Percentiles rank a stretch among this genome's conserved stretches.
phyloP scores from a whole-genome alignment of 1,140 invertebrate species.

The Nylanderia fulva region DNA sequence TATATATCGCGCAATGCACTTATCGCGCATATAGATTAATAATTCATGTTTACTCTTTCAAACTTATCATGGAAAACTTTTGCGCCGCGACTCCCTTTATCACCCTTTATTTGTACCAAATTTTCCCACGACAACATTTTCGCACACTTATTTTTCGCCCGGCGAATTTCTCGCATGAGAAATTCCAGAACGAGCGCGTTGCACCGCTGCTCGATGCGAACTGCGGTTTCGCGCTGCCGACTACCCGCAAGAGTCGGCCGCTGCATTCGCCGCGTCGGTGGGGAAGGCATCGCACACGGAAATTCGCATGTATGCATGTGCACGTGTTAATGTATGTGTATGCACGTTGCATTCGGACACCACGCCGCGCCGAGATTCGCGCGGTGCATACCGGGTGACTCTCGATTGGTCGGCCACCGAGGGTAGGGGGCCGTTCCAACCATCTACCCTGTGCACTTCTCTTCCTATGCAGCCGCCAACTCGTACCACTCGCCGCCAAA shows the following conservation, averaged over 20 bases:
- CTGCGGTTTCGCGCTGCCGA: slow-evolving; percentile 66
- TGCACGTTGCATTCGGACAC: not conserved
- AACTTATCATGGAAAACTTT: not conserved
- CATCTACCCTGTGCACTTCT: slow-evolving; percentile 57
- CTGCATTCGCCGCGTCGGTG: slow-evolving; percentile 57
- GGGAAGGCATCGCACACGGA: slow-evolving; percentile 50
- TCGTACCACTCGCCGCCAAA: slow-evolving; percentile 40
- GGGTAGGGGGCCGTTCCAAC: slow-evolving; percentile 63
- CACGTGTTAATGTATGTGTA: not conserved
- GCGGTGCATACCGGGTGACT: slow-evolving; percentile 63
- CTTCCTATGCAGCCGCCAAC: slow-evolving; percentile 57
- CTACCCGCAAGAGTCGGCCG: slow-evolving; percentile 32
- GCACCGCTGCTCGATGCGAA: slow-evolving; percentile 67
- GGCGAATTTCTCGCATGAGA: not conserved
- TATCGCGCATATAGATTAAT: not conserved
- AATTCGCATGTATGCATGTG: slow-evolving; percentile 35
- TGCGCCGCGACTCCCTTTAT: not conserved
- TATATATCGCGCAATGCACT: not conserved
- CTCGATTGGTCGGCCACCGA: slow-evolving; percentile 69
- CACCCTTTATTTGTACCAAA: not conserved
- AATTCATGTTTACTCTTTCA: slow-evolving; percentile 8
- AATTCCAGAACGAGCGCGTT: slow-evolving; percentile 53
- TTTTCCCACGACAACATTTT: not conserved
- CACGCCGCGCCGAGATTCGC: not conserved
- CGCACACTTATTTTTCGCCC: not conserved